Evolutionary conservation across 2,888 invertebrate species (phyloP).

Genomic region (Oxytorus armatus): DNA sequence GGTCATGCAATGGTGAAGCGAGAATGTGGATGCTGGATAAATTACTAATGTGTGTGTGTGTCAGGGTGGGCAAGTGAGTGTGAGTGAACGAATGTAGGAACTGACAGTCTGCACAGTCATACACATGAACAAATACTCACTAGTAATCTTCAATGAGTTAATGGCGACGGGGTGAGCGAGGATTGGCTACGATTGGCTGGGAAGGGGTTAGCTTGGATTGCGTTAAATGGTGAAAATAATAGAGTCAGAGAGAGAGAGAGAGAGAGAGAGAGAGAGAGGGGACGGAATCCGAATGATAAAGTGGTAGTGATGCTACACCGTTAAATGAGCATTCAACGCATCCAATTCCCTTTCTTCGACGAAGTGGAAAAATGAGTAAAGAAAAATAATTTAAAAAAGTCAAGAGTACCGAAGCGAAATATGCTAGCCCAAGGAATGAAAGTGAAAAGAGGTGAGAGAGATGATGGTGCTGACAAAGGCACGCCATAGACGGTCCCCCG

Average conservation of each 20-base stretch:
- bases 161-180: no score
- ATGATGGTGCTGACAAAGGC: constrained; percentile 32
- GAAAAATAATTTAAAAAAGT: constrained; percentile 29
- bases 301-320: constrained; percentile 69
- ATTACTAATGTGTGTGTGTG: constrained; percentile 40
- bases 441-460: constrained; percentile 23
- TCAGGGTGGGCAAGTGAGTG: neutral
- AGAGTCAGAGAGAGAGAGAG: constrained; percentile 33
- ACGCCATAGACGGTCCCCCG: neutral
- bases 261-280: constrained; percentile 61
- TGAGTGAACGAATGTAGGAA: neutral
- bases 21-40: constrained; percentile 28
- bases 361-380: constrained; percentile 46
- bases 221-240: constrained; percentile 46
- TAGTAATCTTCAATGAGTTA: constrained; percentile 54
- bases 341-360: constrained; percentile 73
- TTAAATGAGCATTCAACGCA: constrained; percentile 82
- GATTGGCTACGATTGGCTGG: no score
- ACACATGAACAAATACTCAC: no score
- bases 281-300: constrained; percentile 40
- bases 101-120: neutral
- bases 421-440: constrained; percentile 18
- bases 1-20: constrained; percentile 8
- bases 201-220: constrained; percentile 45
- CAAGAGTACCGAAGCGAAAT: constrained; percentile 42